Base-by-base conservation (phyloP, 1,140 invertebrate species). In the Nasonia vitripennis region DNA sequence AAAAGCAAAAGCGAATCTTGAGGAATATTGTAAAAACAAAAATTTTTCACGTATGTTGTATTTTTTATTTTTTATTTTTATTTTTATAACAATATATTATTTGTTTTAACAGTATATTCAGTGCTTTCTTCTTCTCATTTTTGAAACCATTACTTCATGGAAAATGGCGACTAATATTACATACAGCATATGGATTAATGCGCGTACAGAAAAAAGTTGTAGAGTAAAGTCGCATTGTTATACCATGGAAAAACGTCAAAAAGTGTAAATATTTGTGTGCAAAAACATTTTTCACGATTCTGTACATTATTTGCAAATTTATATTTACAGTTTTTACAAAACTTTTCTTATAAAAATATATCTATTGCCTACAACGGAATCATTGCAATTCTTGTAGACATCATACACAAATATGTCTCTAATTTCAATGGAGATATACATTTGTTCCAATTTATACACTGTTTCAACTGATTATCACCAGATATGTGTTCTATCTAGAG, bases 231-330 rank as follows among this genome's bases (percentile, higher is more conserved):
- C 83, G 85, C 81, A 86, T 75, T 86, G 84, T 87, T 62, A 70
- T 81, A 87, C 88, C 89, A 89, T 89, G 87, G 88, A 91, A 91
- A 91, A 90, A 91, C 73, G 87, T 92, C 91, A 87, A 91, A 90
- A 90, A 89, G 89, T 93, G 91, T 90, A 92, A 92, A 89, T 88
- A 88, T 86, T 89, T 78, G 88, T 86, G 88, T 90, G 89, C 84
- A 87, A 88, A 89, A 88, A 78, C 87, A 86, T 84, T 87, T 90
- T 87, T 90, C 90, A 91, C 90, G 91, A 87, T 87, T 88, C 91
- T 92, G 84, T 92, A 93, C 91, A 92, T 48, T 92, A 91, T 92
- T 78, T 91, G 90, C 91, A 93, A 86, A 88, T 87, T 86, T 86
- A 87, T 88, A 91, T 87, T 88, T 70, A 74, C 73, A 70, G 74